Base-by-base conservation (phyloP, 2,888 invertebrate genomes). In the Polylopha cassiicola region DNA sequence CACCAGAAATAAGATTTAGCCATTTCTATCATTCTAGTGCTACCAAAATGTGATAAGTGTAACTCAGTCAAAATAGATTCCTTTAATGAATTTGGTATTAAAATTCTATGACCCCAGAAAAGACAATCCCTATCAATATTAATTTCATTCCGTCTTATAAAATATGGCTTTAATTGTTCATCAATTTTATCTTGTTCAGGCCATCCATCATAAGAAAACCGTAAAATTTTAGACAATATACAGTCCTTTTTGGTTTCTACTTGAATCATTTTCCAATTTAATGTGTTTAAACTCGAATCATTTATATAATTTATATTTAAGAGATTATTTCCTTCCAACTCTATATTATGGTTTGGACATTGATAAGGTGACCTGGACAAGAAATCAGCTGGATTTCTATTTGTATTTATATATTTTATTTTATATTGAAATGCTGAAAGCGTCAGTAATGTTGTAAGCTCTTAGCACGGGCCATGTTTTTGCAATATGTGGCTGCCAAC, bases 371-470 rank as follows among this genome's bases (percentile, higher is more conserved):
- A 9, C 9, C 44, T 14, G 6, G 46, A 46, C n/a, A 49, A 11
- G 18, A 29, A 46, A 39, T 50, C 51, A 11, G 50, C 55, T 28
- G 50, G 52, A 28, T 49, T 50, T 20, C 5, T 15, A 2, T 21
- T 3, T 13, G n/a, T n/a, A n/a, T n/a, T n/a, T n/a, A n/a, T n/a
- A n/a, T n/a, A n/a, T n/a, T n/a, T n/a, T n/a, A n/a, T n/a, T n/a
- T n/a, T n/a, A n/a, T n/a, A n/a, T n/a, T n/a, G n/a, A n/a, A n/a
- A n/a, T n/a, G n/a, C n/a, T n/a, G n/a, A n/a, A n/a, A n/a, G n/a
- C n/a, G n/a, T n/a, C n/a, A n/a, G n/a, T n/a, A n/a, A n/a, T n/a
- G n/a, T n/a, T n/a, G n/a, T n/a, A n/a, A n/a, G n/a, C n/a, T n/a
- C n/a, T n/a, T n/a, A n/a, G n/a, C n/a, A n/a, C n/a, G n/a, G n/a